phyloP scores from a whole-genome alignment of 2,888 invertebrate species.

The Amphipoea oculea region DNA sequence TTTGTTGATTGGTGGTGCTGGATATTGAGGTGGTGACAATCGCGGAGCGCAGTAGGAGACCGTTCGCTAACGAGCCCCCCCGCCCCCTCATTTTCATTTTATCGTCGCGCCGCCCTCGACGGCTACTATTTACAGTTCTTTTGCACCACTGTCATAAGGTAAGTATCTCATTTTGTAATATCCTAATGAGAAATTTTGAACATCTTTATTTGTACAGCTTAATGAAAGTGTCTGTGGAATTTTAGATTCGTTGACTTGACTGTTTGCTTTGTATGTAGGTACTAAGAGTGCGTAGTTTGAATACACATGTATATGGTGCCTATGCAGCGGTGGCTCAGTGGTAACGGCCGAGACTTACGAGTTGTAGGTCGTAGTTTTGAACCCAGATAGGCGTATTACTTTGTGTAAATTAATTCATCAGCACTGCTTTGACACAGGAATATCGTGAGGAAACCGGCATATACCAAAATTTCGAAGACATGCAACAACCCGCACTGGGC shows the following conservation, averaged over 20 bases:
- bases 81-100: conserved; percentile 86
- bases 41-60: conserved; percentile 80
- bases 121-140: conserved; percentile 82
- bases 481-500: neutral
- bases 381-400: neutral
- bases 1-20: conserved; percentile 69
- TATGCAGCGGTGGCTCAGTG: neutral
- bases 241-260: conserved; percentile 19
- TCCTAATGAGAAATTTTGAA: conserved; percentile 73
- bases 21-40: conserved; percentile 86
- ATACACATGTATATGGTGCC: neutral
- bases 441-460: neutral
- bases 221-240: conserved; percentile 41
- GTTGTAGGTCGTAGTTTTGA: neutral
- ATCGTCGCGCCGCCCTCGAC: conserved; percentile 78
- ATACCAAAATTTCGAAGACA: neutral
- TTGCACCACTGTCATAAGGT: conserved; percentile 76
- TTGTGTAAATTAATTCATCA: neutral
- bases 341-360: no score
- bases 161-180: conserved; percentile 79
- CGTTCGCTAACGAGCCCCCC: conserved; percentile 85
- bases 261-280: conserved; percentile 16
- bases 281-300: neutral
- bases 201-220: conserved; percentile 56
- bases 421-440: no score